Base-by-base conservation (phyloP, 1,140 invertebrate genomes). In the Muscidifurax raptorellus region DNA sequence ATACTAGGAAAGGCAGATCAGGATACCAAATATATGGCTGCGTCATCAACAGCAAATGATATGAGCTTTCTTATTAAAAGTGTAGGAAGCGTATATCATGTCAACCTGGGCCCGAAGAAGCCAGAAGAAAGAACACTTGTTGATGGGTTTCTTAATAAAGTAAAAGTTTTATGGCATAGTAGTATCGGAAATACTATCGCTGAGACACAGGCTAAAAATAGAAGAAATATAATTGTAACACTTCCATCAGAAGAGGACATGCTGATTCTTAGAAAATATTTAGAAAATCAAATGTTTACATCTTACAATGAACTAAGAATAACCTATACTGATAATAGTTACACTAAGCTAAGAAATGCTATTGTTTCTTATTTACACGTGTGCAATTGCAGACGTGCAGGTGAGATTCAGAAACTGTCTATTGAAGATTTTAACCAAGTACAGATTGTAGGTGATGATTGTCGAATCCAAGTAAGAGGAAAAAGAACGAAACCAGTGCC, bases 101-200 rank as follows among this genome's bases (percentile, higher is more conserved):
- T 72, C 12, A 72, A 27, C 4, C 13, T 69, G 13, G 67, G 67
- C 1, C 25, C 67, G 1, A 32, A 15, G 6, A 32, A 86, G 18
- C 44, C 66, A 13, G n/a, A 28, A n/a, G 40, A 85, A 36, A 83
- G 84, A 28, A 79, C 82, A 27, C 32, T 36, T 5, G 47, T 82
- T 9, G 71, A 84, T 52, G 77, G 76, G 64, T 84, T 86, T 77
- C 32, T 86, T 22, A 82, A 84, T 22, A 32, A 80, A 30, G 25
- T 81, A 5, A 27, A 12, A 0, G 71, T 76, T 12, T 36, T 44
- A 13, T 86, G 75, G 47, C 82, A 83, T 9, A 71, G 47, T 10
- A 82, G 71, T 69, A 82, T 86, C 13, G 84, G 84, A 13, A 78
- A 83, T 75, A 66, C 36, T n/a, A 83, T 66, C 2, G 32, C 78